Base-by-base conservation (phyloP, 2,797 vertebrate genomes). In the Poecilia gillii region DNA sequence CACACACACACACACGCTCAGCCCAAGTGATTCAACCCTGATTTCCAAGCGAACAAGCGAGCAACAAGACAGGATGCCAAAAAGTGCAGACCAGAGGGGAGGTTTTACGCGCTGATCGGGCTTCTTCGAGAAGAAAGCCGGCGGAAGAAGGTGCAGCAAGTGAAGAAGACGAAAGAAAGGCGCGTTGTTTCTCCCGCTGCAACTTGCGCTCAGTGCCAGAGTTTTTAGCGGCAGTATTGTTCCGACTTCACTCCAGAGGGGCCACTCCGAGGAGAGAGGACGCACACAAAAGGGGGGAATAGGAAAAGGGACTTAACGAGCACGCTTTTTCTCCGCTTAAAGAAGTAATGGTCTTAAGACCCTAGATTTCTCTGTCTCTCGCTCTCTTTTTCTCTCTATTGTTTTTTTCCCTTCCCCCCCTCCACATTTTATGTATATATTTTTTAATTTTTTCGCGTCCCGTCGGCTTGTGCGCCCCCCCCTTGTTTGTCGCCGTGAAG, bases 181-280 rank as follows among this genome's bases (percentile, higher is more conserved):
- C 87, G 91, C 94, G 91, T 87, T 88, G 88, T 89, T 91, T 92
- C 91, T 85, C 88, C 68, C 91, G 91, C 89, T 91, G 90, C 93
- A 96, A 96, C 92, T 96, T 96, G 93, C 95, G 90, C 94, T 92
- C 95, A 90, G 92, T 93, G 95, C 87, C 92, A 93, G 89, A 93
- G 93, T 95, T 95, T 71, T 94, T 93, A 94, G 95, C 93, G 95
- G 90, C 93, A 92, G 93, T 93, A 95, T 96, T 95, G 95, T 96
- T 95, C 90, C 80, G 93, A 95, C 94, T 96, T 92, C 93, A 94
- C 93, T 94, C 93, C 92, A 93, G 94, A 95, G 94, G 94, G 93
- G 93, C 93, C 94, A 93, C 93, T 93, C 90, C 90, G 91, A 92
- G 91, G 89, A 93, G 90, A 93, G 90, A 93, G 92, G 92, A 94